A percentile compares a stretch with the other conserved stretches of the same genome.
Evolutionary conservation across 2,888 invertebrate genomes (phyloP).

Genomic region (Coleophora flavipennella): DNA sequence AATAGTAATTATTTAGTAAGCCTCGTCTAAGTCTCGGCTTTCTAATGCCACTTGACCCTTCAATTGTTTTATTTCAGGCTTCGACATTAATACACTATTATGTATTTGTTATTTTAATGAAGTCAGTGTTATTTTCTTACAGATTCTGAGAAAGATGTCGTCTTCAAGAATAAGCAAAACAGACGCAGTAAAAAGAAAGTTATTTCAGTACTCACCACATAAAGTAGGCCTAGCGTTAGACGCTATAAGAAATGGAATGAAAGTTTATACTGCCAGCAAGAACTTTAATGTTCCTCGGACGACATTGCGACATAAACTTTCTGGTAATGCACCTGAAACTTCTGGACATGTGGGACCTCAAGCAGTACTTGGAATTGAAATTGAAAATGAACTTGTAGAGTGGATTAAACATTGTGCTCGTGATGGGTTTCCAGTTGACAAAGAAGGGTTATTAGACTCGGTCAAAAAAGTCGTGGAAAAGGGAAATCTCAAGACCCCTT

Average conservation of each 20-base stretch:
- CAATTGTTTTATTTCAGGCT: too few species aligned
- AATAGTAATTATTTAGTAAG: too few species aligned
- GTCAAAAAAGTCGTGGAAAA: slow-evolving; percentile 18
- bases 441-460: slow-evolving; percentile 18
- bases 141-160: too few species aligned
- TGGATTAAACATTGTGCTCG: slow-evolving; percentile 19
- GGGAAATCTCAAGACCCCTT: slow-evolving; percentile 15
- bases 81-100: too few species aligned
- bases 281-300: slow-evolving; percentile 16
- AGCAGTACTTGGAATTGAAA: slow-evolving; percentile 16
- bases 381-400: slow-evolving; percentile 14
- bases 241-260: slow-evolving; percentile 11
- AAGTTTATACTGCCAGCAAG: slow-evolving; percentile 10
- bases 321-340: slow-evolving; percentile 17
- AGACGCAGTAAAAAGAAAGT: slow-evolving; percentile 4
- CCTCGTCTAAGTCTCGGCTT: too few species aligned
- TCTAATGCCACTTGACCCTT: too few species aligned
- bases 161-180: background rate
- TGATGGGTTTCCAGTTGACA: slow-evolving; percentile 17
- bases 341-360: slow-evolving; percentile 21
- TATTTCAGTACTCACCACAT: background rate
- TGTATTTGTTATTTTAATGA: too few species aligned
- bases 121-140: too few species aligned
- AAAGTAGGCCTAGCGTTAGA: too few species aligned
- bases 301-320: slow-evolving; percentile 17